phyloP scores from a whole-genome alignment of 2,113 vertebrate genomes.

The Grantiella picta region DNA sequence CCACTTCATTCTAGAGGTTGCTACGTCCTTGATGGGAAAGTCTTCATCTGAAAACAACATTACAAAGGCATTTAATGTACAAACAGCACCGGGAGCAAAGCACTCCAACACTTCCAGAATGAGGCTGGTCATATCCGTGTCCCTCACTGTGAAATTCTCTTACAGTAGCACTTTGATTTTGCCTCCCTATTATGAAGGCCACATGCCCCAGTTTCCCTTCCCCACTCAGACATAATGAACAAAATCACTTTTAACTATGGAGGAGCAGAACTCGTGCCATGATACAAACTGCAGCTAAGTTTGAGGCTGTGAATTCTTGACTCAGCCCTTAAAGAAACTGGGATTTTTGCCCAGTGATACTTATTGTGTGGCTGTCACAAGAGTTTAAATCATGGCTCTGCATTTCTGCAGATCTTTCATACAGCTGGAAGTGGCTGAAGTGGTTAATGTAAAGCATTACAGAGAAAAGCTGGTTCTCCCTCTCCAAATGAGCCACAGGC shows the following conservation, averaged over 20 bases:
- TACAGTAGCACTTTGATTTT: not conserved
- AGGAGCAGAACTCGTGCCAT: not conserved
- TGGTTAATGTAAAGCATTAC: not conserved
- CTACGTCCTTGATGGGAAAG: not conserved
- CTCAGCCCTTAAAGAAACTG: not conserved
- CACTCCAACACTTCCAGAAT: not conserved
- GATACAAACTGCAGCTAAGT: not conserved
- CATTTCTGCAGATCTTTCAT: not conserved
- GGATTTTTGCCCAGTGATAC: not conserved
- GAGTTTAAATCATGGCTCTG: not conserved
- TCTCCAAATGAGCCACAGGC: not conserved
- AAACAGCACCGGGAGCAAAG: not conserved
- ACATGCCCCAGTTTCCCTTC: not conserved
- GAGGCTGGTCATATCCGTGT: fast-evolving
- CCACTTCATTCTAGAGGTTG: constrained; percentile 45
- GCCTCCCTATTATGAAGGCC: not conserved
- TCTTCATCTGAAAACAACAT: constrained; percentile 62
- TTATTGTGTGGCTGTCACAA: not conserved
- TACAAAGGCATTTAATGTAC: not conserved
- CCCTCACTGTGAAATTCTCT: not conserved
- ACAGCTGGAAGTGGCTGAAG: not conserved
- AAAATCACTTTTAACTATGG: not conserved
- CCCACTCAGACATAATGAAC: not conserved
- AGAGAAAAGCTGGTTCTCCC: not conserved
- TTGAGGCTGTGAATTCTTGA: not conserved